Evolutionary conservation across 2,113 vertebrate species (phyloP).

Genomic region (Paraplagusia blochii): DNA sequence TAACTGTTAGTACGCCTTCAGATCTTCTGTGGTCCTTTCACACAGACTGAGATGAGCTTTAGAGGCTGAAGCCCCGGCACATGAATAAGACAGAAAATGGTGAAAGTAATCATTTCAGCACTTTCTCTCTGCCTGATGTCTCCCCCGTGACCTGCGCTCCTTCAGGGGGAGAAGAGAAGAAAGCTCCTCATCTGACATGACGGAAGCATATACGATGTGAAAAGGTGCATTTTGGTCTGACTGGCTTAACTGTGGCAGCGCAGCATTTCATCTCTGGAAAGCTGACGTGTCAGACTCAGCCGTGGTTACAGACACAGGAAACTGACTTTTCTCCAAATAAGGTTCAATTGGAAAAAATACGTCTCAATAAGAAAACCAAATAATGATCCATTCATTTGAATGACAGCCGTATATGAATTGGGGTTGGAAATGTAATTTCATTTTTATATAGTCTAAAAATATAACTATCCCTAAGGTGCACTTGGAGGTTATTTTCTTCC

Average conservation of each 20-base stretch:
- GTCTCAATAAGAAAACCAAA: slow-evolving; percentile 19
- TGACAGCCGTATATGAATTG: slow-evolving; percentile 46
- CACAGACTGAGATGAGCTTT: slow-evolving; percentile 52
- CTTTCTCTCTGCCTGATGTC: slow-evolving; percentile 56
- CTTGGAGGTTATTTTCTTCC: slow-evolving; percentile 17
- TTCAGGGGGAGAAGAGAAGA: slow-evolving; percentile 43
- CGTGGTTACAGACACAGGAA: slow-evolving; percentile 14
- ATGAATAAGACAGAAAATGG: slow-evolving; percentile 48
- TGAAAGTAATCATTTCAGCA: slow-evolving; percentile 65
- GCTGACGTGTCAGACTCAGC: slow-evolving; percentile 28
- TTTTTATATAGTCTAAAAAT: slow-evolving; percentile 49
- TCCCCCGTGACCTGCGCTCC: slow-evolving; percentile 38
- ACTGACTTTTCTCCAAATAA: slow-evolving; percentile 2
- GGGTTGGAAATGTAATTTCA: slow-evolving; percentile 48
- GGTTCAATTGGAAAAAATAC: slow-evolving; percentile 11
- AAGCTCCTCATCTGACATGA: slow-evolving; percentile 44
- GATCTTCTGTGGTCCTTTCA: slow-evolving; percentile 59
- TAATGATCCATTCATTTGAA: slow-evolving; percentile 37
- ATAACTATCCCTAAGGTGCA: slow-evolving; percentile 20
- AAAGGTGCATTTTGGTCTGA: slow-evolving; percentile 46
- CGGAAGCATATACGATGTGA: slow-evolving; percentile 48
- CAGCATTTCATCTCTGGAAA: slow-evolving; percentile 39
- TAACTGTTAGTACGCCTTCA: slow-evolving; percentile 51
- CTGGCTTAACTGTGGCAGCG: slow-evolving; percentile 38
- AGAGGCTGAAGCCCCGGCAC: slow-evolving; percentile 47